phyloP scores from a whole-genome alignment of 2,797 vertebrate species.

The Pseudomugil tenellus region DNA sequence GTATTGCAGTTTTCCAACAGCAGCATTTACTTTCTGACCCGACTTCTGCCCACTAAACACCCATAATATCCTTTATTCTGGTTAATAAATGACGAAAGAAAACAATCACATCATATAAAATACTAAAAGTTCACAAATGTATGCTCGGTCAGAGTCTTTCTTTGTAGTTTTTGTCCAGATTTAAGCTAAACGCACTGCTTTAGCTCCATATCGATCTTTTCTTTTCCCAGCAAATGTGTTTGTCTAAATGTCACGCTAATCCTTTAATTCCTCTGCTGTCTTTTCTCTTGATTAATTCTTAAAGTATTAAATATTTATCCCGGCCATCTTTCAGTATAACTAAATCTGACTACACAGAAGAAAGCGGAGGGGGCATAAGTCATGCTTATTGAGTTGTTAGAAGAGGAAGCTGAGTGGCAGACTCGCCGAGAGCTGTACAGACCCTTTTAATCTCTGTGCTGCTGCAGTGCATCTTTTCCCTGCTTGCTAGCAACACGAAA shows the following conservation, averaged over 20 bases:
- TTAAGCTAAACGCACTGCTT: neutral
- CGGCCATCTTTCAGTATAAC: neutral
- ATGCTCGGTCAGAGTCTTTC: neutral
- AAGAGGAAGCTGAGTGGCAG: constrained; percentile 16
- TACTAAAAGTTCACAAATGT: neutral
- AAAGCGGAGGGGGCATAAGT: neutral
- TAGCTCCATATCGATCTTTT: neutral
- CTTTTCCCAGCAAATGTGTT: neutral
- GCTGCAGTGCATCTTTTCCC: constrained; percentile 51
- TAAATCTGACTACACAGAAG: constrained; percentile 16
- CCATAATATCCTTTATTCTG: neutral
- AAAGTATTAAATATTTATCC: neutral
- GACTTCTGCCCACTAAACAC: neutral
- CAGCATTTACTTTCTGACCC: neutral
- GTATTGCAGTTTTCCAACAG: too few relatives aligned
- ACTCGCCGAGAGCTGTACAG: constrained; percentile 6
- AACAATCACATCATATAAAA: neutral
- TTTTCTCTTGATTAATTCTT: neutral
- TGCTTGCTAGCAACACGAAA: constrained; percentile 34
- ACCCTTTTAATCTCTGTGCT: constrained; percentile 48
- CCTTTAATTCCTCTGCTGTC: neutral
- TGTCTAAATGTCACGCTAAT: neutral
- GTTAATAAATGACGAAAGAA: neutral
- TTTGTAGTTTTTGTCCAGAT: neutral
- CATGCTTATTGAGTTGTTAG: constrained; percentile 25